Conservation (phyloP, 2,888 invertebrate species). For the Aromia moschata region DNA sequence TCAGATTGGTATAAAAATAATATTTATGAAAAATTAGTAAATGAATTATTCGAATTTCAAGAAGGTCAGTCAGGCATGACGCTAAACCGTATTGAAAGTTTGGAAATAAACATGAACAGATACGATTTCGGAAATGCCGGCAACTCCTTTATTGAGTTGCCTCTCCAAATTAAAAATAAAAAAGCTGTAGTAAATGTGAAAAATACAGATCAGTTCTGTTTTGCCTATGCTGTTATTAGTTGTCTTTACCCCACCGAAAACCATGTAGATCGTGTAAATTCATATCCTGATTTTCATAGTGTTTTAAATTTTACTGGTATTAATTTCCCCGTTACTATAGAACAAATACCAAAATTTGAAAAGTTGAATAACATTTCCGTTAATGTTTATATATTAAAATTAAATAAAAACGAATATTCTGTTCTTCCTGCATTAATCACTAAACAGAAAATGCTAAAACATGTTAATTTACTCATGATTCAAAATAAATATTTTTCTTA, state of each 20-base stretch:
- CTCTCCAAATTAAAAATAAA: background rate
- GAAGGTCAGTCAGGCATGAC: background rate
- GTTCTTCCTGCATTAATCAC: slow-evolving; percentile 26
- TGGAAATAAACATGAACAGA: background rate
- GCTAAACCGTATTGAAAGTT: background rate
- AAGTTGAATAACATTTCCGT: slow-evolving; percentile 16
- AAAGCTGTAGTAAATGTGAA: slow-evolving; percentile 35
- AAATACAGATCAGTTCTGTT: slow-evolving; percentile 43
- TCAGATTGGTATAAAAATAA: background rate
- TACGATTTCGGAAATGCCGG: background rate
- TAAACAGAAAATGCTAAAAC: slow-evolving; percentile 24
- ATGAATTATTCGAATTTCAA: background rate
- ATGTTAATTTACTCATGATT: slow-evolving; percentile 38
- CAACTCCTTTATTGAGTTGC: background rate
- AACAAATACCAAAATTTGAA: slow-evolving; percentile 26
- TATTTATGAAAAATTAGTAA: background rate
- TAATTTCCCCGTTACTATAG: slow-evolving; percentile 25
- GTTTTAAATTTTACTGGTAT: no score
- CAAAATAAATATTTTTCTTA: slow-evolving; percentile 26
- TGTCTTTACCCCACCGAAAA: slow-evolving; percentile 36
- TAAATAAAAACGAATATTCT: slow-evolving; percentile 5
- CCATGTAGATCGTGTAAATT: slow-evolving; percentile 27
- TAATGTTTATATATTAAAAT: slow-evolving; percentile 13
- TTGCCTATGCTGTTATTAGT: slow-evolving; percentile 44
- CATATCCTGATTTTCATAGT: no score